These are phyloP conservation scores for Corydoras maculifer DNA, from an alignment of 2,113 vertebrate genomes.

Conservation along the genomic window DNA sequence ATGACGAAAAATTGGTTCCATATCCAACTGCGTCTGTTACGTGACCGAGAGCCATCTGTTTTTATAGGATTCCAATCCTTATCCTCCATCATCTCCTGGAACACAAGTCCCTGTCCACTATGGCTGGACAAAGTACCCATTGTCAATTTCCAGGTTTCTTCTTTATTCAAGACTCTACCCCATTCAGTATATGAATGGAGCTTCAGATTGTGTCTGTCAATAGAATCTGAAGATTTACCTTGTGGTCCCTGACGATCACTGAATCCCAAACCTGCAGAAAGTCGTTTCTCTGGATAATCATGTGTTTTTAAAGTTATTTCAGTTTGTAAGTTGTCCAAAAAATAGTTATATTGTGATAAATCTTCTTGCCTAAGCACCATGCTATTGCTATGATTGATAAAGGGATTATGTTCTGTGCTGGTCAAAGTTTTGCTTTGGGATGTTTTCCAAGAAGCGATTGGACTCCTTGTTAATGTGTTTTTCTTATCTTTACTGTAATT, in stretches of 20 bases:
- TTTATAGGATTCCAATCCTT: constrained; percentile 27
- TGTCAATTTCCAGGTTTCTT: constrained; percentile 23
- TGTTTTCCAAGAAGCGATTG: constrained; percentile 36
- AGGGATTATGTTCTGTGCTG: constrained; percentile 46
- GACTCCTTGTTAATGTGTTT: background rate
- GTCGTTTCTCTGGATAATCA: constrained; percentile 45
- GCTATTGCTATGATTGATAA: constrained; percentile 47
- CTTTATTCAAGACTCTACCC: background rate
- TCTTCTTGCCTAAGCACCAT: constrained; percentile 53
- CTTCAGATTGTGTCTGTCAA: constrained; percentile 63
- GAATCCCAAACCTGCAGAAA: constrained; percentile 48
- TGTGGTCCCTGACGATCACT: constrained; percentile 51
- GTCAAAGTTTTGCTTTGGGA: constrained; percentile 53
- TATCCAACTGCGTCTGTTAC: constrained; percentile 85
- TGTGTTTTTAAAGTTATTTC: constrained; percentile 41
- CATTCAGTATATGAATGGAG: constrained; percentile 58
- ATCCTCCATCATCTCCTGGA: constrained; percentile 60
- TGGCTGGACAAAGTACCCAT: constrained; percentile 25
- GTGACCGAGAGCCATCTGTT: constrained; percentile 61
- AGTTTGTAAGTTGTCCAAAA: constrained; percentile 51
- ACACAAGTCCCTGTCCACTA: constrained; percentile 57
- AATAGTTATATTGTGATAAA: constrained; percentile 48
- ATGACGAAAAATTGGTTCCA: constrained; percentile 96
- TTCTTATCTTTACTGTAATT: constrained; percentile 27
- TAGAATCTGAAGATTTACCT: constrained; percentile 50